These are phyloP conservation scores for Pterois miles DNA, from an alignment of 2,797 vertebrate genomes.

Conservation along the genomic window DNA sequence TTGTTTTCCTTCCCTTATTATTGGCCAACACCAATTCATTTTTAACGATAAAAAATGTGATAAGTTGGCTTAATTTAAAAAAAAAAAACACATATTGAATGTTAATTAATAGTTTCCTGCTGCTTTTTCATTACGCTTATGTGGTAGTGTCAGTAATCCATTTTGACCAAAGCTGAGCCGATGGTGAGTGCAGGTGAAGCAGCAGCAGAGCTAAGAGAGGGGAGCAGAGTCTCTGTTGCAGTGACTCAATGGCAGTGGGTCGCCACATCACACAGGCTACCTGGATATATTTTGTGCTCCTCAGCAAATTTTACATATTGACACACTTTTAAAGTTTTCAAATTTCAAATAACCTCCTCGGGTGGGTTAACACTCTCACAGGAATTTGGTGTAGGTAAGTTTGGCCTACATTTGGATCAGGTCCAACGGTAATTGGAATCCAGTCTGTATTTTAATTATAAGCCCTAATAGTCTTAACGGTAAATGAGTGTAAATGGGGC, in stretches of 20 bases:
- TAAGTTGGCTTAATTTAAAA: not conserved
- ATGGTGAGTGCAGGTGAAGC: not conserved
- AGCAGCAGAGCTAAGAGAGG: not conserved
- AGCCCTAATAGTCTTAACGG: not conserved
- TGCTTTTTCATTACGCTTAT: not conserved
- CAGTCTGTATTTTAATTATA: not conserved
- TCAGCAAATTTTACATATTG: not conserved
- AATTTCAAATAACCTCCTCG: not conserved
- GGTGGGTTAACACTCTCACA: not conserved
- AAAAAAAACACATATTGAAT: too few species aligned
- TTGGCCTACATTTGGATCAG: not conserved
- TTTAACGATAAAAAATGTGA: not conserved
- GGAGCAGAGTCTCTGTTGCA: not conserved
- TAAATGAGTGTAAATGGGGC: not conserved
- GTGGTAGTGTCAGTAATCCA: not conserved
- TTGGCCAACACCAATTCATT: not conserved
- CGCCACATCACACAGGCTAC: not conserved
- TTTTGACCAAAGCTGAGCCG: not conserved
- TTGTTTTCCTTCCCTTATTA: not conserved
- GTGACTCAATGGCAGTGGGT: not conserved
- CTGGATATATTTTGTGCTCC: not conserved
- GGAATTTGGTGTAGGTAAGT: not conserved
- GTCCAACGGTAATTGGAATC: not conserved
- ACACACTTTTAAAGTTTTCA: conserved; percentile 6
- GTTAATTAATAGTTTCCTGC: not conserved